These are phyloP conservation scores for Apolygus lucorum DNA, from an alignment of 1,140 invertebrate genomes.

Conservation along the genomic window DNA sequence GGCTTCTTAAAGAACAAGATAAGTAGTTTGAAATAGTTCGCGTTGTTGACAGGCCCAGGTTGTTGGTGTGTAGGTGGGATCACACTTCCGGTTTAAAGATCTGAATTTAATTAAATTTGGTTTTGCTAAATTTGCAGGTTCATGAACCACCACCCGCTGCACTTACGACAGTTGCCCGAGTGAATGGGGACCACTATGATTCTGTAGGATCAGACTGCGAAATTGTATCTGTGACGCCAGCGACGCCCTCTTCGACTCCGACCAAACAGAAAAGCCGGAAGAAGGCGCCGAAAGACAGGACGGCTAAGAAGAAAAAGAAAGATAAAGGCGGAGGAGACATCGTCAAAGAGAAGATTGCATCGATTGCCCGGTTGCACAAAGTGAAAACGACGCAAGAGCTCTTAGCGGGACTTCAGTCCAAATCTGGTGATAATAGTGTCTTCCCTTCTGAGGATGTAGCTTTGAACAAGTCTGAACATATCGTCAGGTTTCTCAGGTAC, in stretches of 20 bases:
- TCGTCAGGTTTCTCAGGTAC: slow-evolving; percentile 47
- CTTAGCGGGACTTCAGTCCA: slow-evolving; percentile 63
- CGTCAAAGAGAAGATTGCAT: slow-evolving; percentile 54
- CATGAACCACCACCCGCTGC: slow-evolving; percentile 33
- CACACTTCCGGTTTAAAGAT: too few species aligned
- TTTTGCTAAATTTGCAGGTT: not conserved
- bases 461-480: slow-evolving; percentile 47
- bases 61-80: too few species aligned
- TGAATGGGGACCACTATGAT: slow-evolving; percentile 39
- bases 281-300: slow-evolving; percentile 50
- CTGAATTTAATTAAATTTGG: not conserved
- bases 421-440: slow-evolving; percentile 38
- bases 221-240: slow-evolving; percentile 29
- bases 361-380: slow-evolving; percentile 55
- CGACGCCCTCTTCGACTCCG: slow-evolving; percentile 18
- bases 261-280: slow-evolving; percentile 41
- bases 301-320: slow-evolving; percentile 19
- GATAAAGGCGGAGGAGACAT: slow-evolving; percentile 43
- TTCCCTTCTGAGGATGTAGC: slow-evolving; percentile 39
- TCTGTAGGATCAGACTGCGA: slow-evolving; percentile 28
- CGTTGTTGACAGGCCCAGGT: too few species aligned
- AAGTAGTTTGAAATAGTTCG: too few species aligned
- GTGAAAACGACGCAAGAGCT: slow-evolving; percentile 78
- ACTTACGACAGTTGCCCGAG: slow-evolving; percentile 37
- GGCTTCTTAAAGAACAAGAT: too few species aligned